phyloP scores from a whole-genome alignment of 2,888 invertebrate genomes.

The Latheticus oryzae region DNA sequence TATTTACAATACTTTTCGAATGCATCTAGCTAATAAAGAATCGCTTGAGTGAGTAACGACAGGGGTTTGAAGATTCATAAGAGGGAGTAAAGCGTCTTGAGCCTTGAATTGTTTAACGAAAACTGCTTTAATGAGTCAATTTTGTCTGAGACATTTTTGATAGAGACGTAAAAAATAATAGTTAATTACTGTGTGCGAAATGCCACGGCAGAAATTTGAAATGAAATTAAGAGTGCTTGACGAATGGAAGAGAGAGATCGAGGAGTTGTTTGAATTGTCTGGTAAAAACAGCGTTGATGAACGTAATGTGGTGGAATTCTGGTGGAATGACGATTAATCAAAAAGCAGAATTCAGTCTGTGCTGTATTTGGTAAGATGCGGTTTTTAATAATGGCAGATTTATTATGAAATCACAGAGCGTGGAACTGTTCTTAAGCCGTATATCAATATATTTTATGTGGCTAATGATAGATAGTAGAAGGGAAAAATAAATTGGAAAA shows the following conservation, averaged over 20 bases:
- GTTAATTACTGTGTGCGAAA: too few species aligned
- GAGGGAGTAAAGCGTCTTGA: too few species aligned
- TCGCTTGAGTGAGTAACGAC: constrained; percentile 10
- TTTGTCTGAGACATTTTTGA: too few species aligned
- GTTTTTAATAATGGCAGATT: constrained; percentile 30
- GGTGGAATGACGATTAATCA: constrained; percentile 3
- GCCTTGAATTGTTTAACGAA: too few species aligned
- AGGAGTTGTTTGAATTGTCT: background rate
- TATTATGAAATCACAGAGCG: constrained; percentile 28
- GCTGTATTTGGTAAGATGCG: constrained; percentile 6
- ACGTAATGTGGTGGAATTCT: too few species aligned
- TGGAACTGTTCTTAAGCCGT: constrained; percentile 26
- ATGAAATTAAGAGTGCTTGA: too few species aligned
- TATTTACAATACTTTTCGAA: constrained; percentile 28
- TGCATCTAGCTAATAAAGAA: constrained; percentile 15
- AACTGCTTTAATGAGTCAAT: too few species aligned
- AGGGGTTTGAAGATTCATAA: too few species aligned
- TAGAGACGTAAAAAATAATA: too few species aligned
- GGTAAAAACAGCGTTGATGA: background rate
- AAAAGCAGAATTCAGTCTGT: background rate
- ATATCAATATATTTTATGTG: constrained; percentile 48
- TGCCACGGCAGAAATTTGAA: too few species aligned
- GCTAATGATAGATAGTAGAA: constrained; percentile 55
- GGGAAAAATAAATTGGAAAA: constrained; percentile 58
- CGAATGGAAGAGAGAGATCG: background rate